Conservation (phyloP, 2,797 vertebrate species). For the Paramormyrops hopkinsi region DNA sequence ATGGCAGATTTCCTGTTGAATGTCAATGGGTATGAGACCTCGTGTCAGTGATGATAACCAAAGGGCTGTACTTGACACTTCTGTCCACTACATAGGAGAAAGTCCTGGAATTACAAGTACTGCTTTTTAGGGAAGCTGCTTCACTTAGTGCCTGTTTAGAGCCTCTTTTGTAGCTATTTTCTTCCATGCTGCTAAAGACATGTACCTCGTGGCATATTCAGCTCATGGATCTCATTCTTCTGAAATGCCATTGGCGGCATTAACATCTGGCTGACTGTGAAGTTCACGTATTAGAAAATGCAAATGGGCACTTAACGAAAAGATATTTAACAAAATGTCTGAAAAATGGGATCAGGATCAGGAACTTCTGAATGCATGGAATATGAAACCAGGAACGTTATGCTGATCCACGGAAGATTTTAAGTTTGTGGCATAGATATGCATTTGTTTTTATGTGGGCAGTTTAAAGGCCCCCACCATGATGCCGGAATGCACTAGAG, state of each 20-base stretch:
- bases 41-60: constrained; percentile 72
- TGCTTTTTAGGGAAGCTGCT: constrained; percentile 31
- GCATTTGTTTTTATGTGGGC: neutral
- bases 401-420: neutral
- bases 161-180: constrained; percentile 22
- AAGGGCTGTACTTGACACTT: constrained; percentile 56
- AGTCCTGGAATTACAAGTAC: neutral
- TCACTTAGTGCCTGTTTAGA: constrained; percentile 38
- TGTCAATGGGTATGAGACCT: constrained; percentile 67
- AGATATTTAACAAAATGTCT: neutral
- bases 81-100: constrained; percentile 29
- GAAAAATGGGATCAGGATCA: neutral
- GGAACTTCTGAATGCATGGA: neutral
- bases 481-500: neutral
- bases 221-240: neutral
- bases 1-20: constrained; percentile 57
- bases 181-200: constrained; percentile 54
- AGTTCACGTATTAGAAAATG: neutral
- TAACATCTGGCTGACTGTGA: neutral
- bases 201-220: constrained; percentile 15
- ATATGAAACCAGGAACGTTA: neutral
- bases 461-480: neutral
- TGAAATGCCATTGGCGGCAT: neutral
- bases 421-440: neutral
- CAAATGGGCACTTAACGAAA: neutral